Conservation (phyloP, 2,888 invertebrate species). For the Hemistola chrysoprasaria region DNA sequence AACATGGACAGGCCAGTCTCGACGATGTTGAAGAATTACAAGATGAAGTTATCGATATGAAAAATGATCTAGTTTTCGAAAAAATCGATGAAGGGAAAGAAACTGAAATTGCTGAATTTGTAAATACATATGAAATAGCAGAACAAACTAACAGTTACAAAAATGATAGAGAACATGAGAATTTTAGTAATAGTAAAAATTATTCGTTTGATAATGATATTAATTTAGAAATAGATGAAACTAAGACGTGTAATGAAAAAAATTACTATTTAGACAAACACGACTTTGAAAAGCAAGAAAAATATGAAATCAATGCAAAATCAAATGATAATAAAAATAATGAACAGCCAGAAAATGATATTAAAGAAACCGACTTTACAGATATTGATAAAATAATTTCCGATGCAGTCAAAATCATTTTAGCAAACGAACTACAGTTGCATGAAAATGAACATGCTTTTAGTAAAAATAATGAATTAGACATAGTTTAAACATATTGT, state of each 20-base stretch:
- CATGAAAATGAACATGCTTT: slow-evolving; percentile 9
- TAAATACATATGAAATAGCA: slow-evolving; percentile 18
- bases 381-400: slow-evolving; percentile 36
- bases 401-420: slow-evolving; percentile 33
- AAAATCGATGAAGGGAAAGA: slow-evolving; percentile 33
- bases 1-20: slow-evolving; percentile 64
- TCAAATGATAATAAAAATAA: not conserved
- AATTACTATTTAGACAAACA: slow-evolving; percentile 3
- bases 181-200: not conserved
- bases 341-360: slow-evolving; percentile 7
- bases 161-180: slow-evolving; percentile 1
- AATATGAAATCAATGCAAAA: slow-evolving; percentile 7
- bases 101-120: slow-evolving; percentile 20
- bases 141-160: slow-evolving; percentile 22
- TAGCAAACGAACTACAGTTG: slow-evolving; percentile 27
- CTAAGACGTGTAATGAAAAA: not conserved
- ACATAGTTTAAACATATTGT: not conserved
- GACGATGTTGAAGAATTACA: slow-evolving; percentile 73
- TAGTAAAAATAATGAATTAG: slow-evolving; percentile 2
- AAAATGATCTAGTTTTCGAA: slow-evolving; percentile 22
- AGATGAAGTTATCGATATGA: slow-evolving; percentile 43
- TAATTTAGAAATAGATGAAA: slow-evolving; percentile 3
- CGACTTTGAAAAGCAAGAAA: slow-evolving; percentile 7
- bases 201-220: not conserved
- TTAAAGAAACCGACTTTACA: slow-evolving; percentile 19